Base-by-base conservation (phyloP, 1,140 invertebrate species). In the Panulirus ornatus region DNA sequence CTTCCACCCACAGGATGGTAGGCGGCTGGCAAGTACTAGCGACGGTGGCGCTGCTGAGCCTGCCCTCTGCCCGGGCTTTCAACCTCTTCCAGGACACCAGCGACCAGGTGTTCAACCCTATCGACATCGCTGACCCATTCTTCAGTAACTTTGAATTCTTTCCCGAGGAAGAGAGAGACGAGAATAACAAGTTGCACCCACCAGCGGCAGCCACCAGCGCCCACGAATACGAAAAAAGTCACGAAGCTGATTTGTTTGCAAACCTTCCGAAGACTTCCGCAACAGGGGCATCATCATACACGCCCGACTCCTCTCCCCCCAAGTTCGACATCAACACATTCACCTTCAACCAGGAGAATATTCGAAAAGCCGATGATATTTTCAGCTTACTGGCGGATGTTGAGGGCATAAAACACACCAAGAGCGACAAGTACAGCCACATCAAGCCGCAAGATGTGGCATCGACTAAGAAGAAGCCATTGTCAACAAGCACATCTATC, bases 311-410 rank as follows among this genome's bases (percentile, higher is more conserved):
- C 0, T 0, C 38, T 9, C 36, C 66, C 14, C 58, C 81, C 2
- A 84, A 84, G 38, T 89, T 89, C n/a, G 75, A 84, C 51, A 83
- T 89, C 19, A 38, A 89, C 27, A 89, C 88, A 6, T 89, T 89
- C 27, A 89, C 88, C 16, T 89, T 89, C 36, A 89, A 89, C 36
- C 16, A 83, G 22, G 40, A 83, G 2, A 91, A 87, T 63, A 30
- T 66, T 3, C 47, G 84, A 11, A 87, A 58, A 30, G 40, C 75
- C 16, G 84, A 73, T 16, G 84, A 91, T 38, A 91, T 91, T 30
- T 91, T 91, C 30, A 91, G 84, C 30, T 42, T 87, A 0, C 30
- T 91, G 54, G 90, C 90, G 6, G 90, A 91, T 36, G 71, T 91
- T 1, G 84, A 83, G 0, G 81, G 47, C 14, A 22, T 63, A 70